Conservation (phyloP, 64 coral and sea anemone genomes). For the Platygyra sinensis region DNA sequence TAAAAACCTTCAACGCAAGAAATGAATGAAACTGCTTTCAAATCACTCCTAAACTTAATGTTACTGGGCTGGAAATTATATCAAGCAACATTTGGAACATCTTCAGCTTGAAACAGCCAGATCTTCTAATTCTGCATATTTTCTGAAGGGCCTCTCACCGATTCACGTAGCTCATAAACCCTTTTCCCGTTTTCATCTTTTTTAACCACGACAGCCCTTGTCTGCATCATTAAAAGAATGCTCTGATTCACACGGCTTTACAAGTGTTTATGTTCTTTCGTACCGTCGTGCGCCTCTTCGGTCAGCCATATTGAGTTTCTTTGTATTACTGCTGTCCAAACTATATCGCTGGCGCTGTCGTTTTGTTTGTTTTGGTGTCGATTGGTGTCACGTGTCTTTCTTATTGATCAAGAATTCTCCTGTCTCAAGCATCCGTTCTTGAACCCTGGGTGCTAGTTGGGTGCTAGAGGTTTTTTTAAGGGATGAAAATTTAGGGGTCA, state of each 20-base stretch:
- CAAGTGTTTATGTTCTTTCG: not conserved
- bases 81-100: too few species aligned
- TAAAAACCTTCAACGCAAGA: too few species aligned
- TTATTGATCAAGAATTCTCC: too few species aligned
- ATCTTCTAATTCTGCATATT: not conserved
- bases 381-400: too few species aligned
- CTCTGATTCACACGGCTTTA: not conserved
- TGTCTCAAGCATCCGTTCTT: too few species aligned
- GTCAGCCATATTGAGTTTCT: not conserved
- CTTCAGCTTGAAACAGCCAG: not conserved
- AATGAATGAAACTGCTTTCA: too few species aligned
- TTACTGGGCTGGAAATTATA: too few species aligned
- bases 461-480: too few species aligned
- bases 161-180: slow-evolving; percentile 71
- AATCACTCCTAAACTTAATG: too few species aligned
- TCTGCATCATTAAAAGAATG: slow-evolving; percentile 44
- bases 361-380: too few species aligned
- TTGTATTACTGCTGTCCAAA: not conserved
- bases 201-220: slow-evolving; percentile 69
- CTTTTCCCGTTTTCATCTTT: slow-evolving; percentile 48
- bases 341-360: not conserved
- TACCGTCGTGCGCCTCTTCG: not conserved
- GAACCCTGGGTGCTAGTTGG: too few species aligned
- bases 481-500: too few species aligned
- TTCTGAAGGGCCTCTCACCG: slow-evolving; percentile 21